These are phyloP conservation scores for Pelvicachromis taeniatus DNA, from an alignment of 2,113 vertebrate genomes.

Conservation along the genomic window DNA sequence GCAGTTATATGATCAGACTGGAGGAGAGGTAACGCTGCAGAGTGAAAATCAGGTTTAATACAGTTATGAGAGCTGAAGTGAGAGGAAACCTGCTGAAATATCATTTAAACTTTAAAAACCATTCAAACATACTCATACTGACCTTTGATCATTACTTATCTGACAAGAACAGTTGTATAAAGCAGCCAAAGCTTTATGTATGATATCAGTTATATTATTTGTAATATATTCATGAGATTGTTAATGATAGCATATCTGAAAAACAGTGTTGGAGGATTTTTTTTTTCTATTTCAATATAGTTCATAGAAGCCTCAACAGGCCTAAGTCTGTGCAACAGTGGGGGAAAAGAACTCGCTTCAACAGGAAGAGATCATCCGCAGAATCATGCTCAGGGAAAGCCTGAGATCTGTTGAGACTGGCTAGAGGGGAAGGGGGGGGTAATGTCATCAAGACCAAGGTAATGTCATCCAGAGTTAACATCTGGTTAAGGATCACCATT, in stretches of 20 bases:
- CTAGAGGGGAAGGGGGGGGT: too few species aligned
- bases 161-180: background rate
- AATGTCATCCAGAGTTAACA: too few species aligned
- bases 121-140: background rate
- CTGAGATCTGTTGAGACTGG: background rate
- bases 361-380: too few species aligned
- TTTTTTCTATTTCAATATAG: background rate
- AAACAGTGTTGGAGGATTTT: background rate
- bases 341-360: too few species aligned
- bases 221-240: background rate
- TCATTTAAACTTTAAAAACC: background rate
- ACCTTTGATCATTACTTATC: background rate
- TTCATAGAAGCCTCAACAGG: too few species aligned
- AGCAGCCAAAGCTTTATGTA: background rate
- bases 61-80: background rate
- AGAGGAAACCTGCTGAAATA: background rate
- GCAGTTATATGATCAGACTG: background rate
- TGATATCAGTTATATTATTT: background rate
- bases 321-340: too few species aligned
- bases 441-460: too few species aligned
- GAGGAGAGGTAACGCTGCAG: background rate
- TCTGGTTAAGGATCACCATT: too few species aligned
- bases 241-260: background rate
- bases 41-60: background rate
- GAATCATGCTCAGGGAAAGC: background rate